These are phyloP conservation scores for Brachypterus glaber DNA, from an alignment of 2,888 invertebrate species.

Conservation along the genomic window DNA sequence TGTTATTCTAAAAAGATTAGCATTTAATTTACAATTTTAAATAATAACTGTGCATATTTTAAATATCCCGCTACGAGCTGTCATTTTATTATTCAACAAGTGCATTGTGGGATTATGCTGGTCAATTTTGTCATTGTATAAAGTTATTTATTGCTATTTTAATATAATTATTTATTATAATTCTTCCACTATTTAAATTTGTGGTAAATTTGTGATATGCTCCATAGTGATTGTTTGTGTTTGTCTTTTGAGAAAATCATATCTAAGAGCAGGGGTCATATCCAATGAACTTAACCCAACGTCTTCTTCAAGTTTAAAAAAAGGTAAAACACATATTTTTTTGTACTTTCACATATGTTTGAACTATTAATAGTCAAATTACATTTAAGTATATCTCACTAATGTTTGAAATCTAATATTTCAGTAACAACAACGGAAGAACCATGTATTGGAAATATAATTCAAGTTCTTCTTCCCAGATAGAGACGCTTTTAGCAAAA, in stretches of 20 bases:
- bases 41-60: slow-evolving; percentile 19
- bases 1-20: no score
- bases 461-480: slow-evolving; percentile 59
- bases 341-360: no score
- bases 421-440: slow-evolving; percentile 5
- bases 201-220: slow-evolving; percentile 36
- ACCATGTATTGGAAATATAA: slow-evolving; percentile 79
- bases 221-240: slow-evolving; percentile 27
- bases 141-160: slow-evolving; percentile 26
- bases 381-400: background rate
- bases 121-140: slow-evolving; percentile 32
- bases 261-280: slow-evolving; percentile 36
- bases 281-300: slow-evolving; percentile 41
- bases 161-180: slow-evolving; percentile 23
- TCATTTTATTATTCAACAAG: slow-evolving; percentile 34
- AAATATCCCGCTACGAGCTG: slow-evolving; percentile 27
- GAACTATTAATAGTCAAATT: slow-evolving; percentile 5
- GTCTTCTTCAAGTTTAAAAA: slow-evolving; percentile 28
- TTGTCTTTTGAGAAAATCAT: slow-evolving; percentile 26
- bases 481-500: slow-evolving; percentile 67
- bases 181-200: slow-evolving; percentile 26
- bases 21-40: no score
- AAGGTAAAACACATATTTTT: no score
- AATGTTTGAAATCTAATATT: background rate
- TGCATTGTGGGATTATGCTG: slow-evolving; percentile 40